These are phyloP conservation scores for Lasius fuliginosus DNA, from an alignment of 2,888 invertebrate genomes.

Conservation along the genomic window DNA sequence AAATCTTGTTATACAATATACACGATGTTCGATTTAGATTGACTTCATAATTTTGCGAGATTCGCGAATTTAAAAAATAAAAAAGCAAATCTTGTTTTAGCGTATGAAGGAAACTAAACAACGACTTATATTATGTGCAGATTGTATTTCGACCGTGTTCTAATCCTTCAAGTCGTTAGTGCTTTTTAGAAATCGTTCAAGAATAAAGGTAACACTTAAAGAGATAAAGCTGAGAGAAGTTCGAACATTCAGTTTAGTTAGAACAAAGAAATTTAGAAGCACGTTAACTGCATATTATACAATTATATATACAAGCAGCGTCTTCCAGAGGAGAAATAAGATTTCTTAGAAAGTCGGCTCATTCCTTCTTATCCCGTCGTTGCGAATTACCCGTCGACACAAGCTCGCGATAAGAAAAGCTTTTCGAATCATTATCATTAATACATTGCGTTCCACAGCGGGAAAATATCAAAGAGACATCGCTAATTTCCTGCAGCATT, in stretches of 20 bases:
- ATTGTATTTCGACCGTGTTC: not conserved
- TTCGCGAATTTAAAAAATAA: not conserved
- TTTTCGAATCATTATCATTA: conserved; percentile 60
- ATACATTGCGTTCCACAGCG: conserved; percentile 11
- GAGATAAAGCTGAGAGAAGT: not conserved
- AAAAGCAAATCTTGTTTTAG: not conserved
- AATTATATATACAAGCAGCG: conserved; percentile 55
- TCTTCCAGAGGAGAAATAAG: conserved; percentile 36
- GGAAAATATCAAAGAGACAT: conserved; percentile 52
- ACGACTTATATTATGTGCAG: not conserved
- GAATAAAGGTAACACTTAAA: not conserved
- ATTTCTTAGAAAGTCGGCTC: conserved; percentile 39
- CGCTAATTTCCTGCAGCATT: conserved; percentile 47
- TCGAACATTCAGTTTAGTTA: conserved; percentile 6
- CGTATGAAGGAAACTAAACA: not conserved
- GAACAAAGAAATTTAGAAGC: conserved; percentile 32
- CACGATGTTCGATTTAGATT: not conserved
- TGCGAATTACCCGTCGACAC: conserved; percentile 55
- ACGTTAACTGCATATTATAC: conserved; percentile 55
- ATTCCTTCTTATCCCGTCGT: conserved; percentile 9
- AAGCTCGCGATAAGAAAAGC: conserved; percentile 52
- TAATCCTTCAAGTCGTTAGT: not conserved
- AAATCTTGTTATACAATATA: not conserved
- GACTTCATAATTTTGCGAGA: not conserved
- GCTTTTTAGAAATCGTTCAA: not conserved